Evolutionary conservation across 1,140 invertebrate species (phyloP).

Genomic region (Eumaeus atala): DNA sequence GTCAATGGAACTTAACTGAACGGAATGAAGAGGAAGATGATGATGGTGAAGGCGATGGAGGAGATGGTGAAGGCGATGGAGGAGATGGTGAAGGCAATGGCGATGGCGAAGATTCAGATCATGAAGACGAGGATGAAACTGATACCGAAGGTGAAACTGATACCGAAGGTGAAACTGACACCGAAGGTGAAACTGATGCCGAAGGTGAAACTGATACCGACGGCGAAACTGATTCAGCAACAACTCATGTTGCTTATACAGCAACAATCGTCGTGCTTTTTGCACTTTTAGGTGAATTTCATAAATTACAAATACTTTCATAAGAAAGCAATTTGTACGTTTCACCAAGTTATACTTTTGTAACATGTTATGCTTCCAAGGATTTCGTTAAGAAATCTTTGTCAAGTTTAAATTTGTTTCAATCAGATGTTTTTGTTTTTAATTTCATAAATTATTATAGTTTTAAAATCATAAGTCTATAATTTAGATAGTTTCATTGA

Average conservation of each 20-base stretch:
- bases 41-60: slow-evolving; percentile 15
- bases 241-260: slow-evolving; percentile 39
- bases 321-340: slow-evolving; percentile 32
- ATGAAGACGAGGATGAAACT: slow-evolving; percentile 9
- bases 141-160: slow-evolving; percentile 14
- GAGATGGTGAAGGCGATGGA: slow-evolving; percentile 9
- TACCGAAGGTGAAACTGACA: slow-evolving; percentile 12
- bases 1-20: slow-evolving; percentile 35
- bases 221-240: slow-evolving; percentile 42
- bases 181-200: slow-evolving; percentile 11
- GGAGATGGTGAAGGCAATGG: neutral
- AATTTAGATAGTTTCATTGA: too few species aligned
- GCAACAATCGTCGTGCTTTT: slow-evolving; percentile 42
- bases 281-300: slow-evolving; percentile 37
- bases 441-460: too few species aligned
- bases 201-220: too few species aligned
- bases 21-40: slow-evolving; percentile 29
- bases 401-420: neutral
- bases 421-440: too few species aligned
- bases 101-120: neutral
- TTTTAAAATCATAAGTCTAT: too few species aligned
- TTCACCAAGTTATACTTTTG: slow-evolving; percentile 17
- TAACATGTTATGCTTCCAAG: neutral
- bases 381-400: slow-evolving; percentile 2
- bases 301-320: slow-evolving; percentile 34